Percentiles rank a stretch among this genome's conserved stretches.
These are phyloP conservation scores for Boloria euphrosyne DNA, from an alignment of 2,888 invertebrate genomes.

Conservation along the genomic window DNA sequence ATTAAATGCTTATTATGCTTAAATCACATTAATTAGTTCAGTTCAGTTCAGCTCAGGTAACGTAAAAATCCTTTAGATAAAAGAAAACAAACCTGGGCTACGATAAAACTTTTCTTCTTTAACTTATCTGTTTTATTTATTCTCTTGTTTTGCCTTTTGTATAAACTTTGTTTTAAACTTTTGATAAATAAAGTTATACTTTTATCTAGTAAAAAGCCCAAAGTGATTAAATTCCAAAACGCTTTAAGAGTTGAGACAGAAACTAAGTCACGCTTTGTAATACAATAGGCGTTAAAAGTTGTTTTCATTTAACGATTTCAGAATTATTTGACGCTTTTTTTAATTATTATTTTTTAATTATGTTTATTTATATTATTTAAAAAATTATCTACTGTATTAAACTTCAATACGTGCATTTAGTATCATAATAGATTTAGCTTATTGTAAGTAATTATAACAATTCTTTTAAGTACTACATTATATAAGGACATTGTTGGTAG, in stretches of 20 bases:
- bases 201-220: conserved; percentile 24
- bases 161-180: conserved; percentile 32
- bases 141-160: conserved; percentile 30
- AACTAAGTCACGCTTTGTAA: not conserved
- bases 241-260: conserved; percentile 21
- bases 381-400: no score
- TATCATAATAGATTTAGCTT: no score
- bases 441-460: no score
- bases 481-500: no score
- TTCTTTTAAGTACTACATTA: no score
- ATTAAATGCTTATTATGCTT: conserved; percentile 1
- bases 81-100: conserved; percentile 25
- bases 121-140: conserved; percentile 35
- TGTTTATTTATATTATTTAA: no score
- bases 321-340: no score
- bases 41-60: not conserved
- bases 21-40: conserved; percentile 2
- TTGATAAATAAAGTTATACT: conserved; percentile 34
- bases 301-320: no score
- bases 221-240: conserved; percentile 26
- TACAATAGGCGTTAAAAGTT: not conserved
- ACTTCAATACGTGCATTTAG: no score
- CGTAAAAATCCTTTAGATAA: conserved; percentile 17
- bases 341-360: no score
- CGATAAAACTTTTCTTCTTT: conserved; percentile 31